Base-by-base conservation (phyloP, 2,113 vertebrate species). In the Megaptera novaeangliae region DNA sequence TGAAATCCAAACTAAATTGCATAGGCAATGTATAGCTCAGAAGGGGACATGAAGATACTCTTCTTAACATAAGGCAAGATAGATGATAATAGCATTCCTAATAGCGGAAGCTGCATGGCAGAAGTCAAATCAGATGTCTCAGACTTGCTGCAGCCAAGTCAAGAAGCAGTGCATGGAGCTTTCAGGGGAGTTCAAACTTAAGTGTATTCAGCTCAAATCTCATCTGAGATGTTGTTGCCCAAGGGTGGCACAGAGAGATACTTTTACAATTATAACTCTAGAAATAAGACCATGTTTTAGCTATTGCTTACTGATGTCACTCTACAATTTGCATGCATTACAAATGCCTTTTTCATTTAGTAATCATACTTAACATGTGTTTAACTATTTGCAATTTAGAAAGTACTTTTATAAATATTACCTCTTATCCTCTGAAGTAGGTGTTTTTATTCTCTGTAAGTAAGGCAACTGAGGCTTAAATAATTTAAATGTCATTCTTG, bases 401-500 rank as follows among this genome's bases (percentile, higher is more conserved):
- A 86, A 91, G 3, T 77, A 52, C n/a, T 71, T 78, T 89, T 64
- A 52, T 63, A 96, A 89, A 86, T 75, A 94, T 21, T 90, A 82
- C 17, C 46, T 74, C n/a, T 52, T 75, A 18, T 8, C 15, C n/a
- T 87, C 66, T 87, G 10, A 95, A 92, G 68, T 72, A 63, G 41
- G 29, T 90, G 3, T 63, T 95, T 85, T 82, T 77, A 75, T 52
- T 72, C 61, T 90, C 21, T 86, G 91, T 34, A 92, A 77, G 75
- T 71, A 94, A 97, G 63, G 39, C 74, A 96, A 78, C 11, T 57
- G 88, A 66, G 49, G 17, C 68, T 93, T 94, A 83, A 96, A 72
- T 78, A 95, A 97, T 88, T 94, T 93, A 83, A 83, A 84, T 90
- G 89, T 41, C 27, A 88, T 80, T 94, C 55, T 55, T 90, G 72